Percentiles rank a stretch among this genome's conserved stretches.
Conservation (phyloP, 1,140 invertebrate species). For the Telenomus remus region DNA sequence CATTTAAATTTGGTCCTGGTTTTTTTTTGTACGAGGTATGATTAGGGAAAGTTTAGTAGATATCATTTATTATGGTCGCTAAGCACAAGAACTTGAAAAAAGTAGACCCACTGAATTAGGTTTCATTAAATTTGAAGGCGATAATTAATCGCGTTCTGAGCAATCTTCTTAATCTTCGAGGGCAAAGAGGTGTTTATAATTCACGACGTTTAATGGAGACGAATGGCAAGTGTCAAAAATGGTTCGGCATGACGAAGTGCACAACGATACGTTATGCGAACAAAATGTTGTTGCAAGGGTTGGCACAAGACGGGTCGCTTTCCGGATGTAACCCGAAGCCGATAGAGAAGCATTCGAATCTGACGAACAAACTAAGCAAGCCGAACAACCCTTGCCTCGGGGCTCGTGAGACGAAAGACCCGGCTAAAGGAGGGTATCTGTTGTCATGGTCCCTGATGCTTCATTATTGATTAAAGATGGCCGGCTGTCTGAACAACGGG, state of each 20-base stretch:
- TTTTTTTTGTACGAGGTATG: no score
- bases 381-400: slow-evolving; percentile 66
- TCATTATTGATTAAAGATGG: slow-evolving; percentile 76
- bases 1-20: no score
- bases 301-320: slow-evolving; percentile 48
- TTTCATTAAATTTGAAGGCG: slow-evolving; percentile 16
- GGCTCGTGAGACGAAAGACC: slow-evolving; percentile 64
- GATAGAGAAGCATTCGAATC: slow-evolving; percentile 58
- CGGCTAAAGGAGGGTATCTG: slow-evolving; percentile 74
- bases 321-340: slow-evolving; percentile 63
- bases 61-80: background rate
- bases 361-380: slow-evolving; percentile 59
- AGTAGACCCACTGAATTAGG: slow-evolving; percentile 9
- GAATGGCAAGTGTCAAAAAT: slow-evolving; percentile 52
- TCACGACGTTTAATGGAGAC: slow-evolving; percentile 45
- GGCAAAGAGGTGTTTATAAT: slow-evolving; percentile 37
- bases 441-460: slow-evolving; percentile 76
- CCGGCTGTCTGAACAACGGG: slow-evolving; percentile 63
- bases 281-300: slow-evolving; percentile 52
- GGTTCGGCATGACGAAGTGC: slow-evolving; percentile 39
- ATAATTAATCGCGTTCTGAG: slow-evolving; percentile 41
- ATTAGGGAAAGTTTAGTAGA: background rate
- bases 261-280: slow-evolving; percentile 46
- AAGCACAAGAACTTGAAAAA: slow-evolving; percentile 4
- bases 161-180: slow-evolving; percentile 41